Conservation (phyloP, 2,797 vertebrate genomes). For the Triplophysa bombifrons region DNA sequence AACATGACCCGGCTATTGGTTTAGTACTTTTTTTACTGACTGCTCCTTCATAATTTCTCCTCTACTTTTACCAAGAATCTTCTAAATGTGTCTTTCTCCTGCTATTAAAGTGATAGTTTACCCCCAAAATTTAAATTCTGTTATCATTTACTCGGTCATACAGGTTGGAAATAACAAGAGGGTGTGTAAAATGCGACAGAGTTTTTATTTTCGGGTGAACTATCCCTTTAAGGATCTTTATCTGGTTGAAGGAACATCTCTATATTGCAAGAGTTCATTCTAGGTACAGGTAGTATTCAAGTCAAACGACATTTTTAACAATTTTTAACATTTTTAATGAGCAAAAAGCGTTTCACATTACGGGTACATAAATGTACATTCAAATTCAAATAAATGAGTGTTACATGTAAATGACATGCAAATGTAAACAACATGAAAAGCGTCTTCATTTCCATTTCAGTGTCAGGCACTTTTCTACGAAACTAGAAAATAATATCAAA, state of each 20-base stretch:
- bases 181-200: too few species aligned
- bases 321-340: background rate
- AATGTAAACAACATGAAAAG: conserved; percentile 25
- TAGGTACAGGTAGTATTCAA: background rate
- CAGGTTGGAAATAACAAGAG: too few species aligned
- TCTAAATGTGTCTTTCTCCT: background rate
- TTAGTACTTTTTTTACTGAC: background rate
- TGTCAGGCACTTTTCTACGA: background rate
- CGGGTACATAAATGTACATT: background rate
- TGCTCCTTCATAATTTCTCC: background rate
- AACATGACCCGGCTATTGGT: background rate
- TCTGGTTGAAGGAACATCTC: background rate
- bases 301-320: background rate
- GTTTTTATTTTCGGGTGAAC: too few species aligned
- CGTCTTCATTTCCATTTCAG: background rate
- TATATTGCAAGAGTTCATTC: background rate
- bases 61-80: background rate
- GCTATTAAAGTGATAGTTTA: background rate
- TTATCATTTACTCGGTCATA: too few species aligned
- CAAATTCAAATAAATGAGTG: conserved; percentile 1
- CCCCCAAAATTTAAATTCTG: too few species aligned
- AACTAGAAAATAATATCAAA: background rate
- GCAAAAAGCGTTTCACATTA: conserved; percentile 1
- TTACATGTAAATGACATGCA: background rate
- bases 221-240: background rate